These are phyloP conservation scores for Drosophila flavopinicola DNA, from an alignment of 2,888 invertebrate genomes.

Conservation along the genomic window DNA sequence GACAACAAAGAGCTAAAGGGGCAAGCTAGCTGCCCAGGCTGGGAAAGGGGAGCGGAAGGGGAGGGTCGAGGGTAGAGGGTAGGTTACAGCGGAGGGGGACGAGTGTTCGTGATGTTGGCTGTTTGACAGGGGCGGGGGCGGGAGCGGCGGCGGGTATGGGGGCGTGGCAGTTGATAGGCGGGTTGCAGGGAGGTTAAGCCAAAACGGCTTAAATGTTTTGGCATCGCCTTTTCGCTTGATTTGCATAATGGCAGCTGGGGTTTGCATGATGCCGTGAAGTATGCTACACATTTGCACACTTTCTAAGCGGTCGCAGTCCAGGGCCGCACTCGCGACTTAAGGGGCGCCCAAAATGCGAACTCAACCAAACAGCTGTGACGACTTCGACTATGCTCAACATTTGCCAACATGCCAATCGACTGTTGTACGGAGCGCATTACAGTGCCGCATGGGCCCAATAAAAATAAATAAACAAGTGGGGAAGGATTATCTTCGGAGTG, in stretches of 20 bases:
- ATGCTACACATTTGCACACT: slow-evolving; percentile 51
- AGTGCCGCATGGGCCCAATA: too few species aligned
- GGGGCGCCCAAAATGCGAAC: background rate
- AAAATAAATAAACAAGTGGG: too few species aligned
- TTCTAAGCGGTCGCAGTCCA: background rate
- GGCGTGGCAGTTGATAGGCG: too few species aligned
- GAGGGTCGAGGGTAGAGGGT: too few species aligned
- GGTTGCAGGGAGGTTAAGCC: slow-evolving; percentile 12
- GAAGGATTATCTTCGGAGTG: too few species aligned
- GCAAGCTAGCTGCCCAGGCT: slow-evolving; percentile 4
- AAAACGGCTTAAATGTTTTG: slow-evolving; percentile 68
- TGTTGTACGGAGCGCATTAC: too few species aligned
- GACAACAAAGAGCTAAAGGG: slow-evolving; percentile 12
- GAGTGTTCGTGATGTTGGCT: background rate
- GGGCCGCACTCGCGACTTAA: background rate
- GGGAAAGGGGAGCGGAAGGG: too few species aligned
- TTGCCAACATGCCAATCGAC: too few species aligned
- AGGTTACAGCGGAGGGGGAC: too few species aligned
- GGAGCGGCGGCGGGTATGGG: background rate
- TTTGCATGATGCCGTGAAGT: slow-evolving; percentile 35
- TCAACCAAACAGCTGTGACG: too few species aligned
- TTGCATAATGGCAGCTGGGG: slow-evolving; percentile 64
- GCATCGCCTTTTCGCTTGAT: slow-evolving; percentile 68
- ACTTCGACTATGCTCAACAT: too few species aligned
- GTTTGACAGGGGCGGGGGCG: background rate